Conservation (phyloP, 1,140 invertebrate genomes). For the Conus ventricosus region DNA sequence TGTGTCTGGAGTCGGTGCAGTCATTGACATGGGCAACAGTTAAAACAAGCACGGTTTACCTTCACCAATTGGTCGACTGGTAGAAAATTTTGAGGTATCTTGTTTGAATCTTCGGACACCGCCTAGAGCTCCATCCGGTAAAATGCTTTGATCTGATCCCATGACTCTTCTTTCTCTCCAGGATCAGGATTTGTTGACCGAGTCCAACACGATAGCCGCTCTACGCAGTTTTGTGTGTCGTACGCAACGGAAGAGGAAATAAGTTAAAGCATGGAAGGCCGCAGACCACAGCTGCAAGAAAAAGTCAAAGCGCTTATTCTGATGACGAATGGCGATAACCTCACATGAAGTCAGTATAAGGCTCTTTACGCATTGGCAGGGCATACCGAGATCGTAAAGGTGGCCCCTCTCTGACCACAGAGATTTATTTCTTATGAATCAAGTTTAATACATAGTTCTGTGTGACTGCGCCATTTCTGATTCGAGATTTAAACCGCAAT, state of each 20-base stretch:
- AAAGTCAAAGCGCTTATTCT: no score
- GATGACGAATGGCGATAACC: no score
- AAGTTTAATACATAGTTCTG: no score
- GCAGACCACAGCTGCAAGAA: neutral
- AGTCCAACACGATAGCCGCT: neutral
- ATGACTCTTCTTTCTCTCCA: constrained; percentile 41
- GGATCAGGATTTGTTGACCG: neutral
- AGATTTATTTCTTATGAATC: no score
- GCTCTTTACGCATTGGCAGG: no score
- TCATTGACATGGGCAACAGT: no score
- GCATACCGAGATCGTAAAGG: no score
- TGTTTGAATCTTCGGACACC: constrained; percentile 67
- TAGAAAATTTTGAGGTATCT: constrained; percentile 89
- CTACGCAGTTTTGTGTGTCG: neutral
- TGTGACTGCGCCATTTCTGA: no score
- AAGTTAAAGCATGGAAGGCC: neutral
- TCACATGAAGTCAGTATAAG: no score
- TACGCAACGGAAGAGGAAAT: neutral
- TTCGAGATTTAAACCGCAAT: no score
- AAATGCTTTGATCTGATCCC: constrained; percentile 71
- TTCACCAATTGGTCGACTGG: constrained; percentile 89
- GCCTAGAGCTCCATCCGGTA: constrained; percentile 65
- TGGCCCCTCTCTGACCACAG: no score
- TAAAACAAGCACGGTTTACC: constrained; percentile 37
- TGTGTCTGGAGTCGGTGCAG: no score